These are phyloP conservation scores for Ophiodon elongatus DNA, from an alignment of 2,113 vertebrate genomes.

Conservation along the genomic window DNA sequence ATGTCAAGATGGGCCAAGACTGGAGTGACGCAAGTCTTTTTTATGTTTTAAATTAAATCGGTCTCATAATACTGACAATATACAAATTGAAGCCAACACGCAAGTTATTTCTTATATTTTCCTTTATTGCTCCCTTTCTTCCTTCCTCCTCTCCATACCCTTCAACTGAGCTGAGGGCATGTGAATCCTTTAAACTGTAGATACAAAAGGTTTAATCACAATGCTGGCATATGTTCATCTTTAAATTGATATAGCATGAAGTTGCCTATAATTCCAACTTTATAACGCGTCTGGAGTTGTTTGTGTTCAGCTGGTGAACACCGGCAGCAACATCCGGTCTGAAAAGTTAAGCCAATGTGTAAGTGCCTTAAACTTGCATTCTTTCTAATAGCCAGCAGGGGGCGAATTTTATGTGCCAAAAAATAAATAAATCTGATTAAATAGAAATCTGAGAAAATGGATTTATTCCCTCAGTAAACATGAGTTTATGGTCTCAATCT, in stretches of 20 bases:
- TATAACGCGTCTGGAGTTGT: too few species aligned
- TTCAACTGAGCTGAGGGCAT: background rate
- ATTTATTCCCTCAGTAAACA: too few species aligned
- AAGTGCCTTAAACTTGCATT: too few species aligned
- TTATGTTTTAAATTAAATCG: background rate
- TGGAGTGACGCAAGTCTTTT: too few species aligned
- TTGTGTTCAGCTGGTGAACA: too few species aligned
- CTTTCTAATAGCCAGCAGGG: too few species aligned
- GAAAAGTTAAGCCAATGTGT: too few species aligned
- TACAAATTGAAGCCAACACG: background rate
- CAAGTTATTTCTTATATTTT: background rate
- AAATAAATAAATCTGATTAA: too few species aligned
- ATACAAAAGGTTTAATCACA: background rate
- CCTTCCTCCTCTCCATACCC: background rate
- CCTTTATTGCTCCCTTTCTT: background rate
- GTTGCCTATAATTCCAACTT: background rate
- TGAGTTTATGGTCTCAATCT: too few species aligned
- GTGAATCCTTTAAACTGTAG: background rate
- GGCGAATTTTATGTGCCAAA: too few species aligned
- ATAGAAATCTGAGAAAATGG: too few species aligned
- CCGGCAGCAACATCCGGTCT: too few species aligned
- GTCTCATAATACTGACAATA: background rate
- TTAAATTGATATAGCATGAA: background rate
- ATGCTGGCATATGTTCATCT: background rate
- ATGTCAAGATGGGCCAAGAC: background rate